Evolutionary conservation across 1,140 invertebrate genomes (phyloP).

Genomic region (Tribolium castaneum): DNA sequence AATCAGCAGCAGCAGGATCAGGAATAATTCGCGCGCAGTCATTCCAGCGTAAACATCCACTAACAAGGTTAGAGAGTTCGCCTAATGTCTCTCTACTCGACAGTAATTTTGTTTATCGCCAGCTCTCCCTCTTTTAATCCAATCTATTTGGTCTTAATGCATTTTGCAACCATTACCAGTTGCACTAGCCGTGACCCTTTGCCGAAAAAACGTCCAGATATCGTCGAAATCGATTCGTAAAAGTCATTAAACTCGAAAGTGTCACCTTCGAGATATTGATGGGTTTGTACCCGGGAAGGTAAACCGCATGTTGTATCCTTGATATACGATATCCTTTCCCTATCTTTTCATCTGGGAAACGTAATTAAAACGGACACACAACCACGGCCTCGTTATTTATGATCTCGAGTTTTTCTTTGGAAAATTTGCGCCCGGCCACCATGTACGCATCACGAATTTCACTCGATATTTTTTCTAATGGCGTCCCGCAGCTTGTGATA

Average conservation of each 20-base stretch:
- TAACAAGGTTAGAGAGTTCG: slow-evolving; percentile 51
- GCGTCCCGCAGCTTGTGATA: slow-evolving; percentile 28
- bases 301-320: slow-evolving; percentile 37
- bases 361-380: slow-evolving; percentile 59
- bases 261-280: slow-evolving; percentile 12
- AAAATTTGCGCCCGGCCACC: background rate
- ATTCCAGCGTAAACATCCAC: slow-evolving; percentile 20
- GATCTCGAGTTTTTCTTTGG: slow-evolving; percentile 52
- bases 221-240: background rate
- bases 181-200: slow-evolving; percentile 28
- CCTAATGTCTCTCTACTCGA: slow-evolving; percentile 54
- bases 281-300: slow-evolving; percentile 6
- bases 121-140: slow-evolving; percentile 51
- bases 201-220: background rate
- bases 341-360: slow-evolving; percentile 58
- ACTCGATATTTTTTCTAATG: slow-evolving; percentile 8
- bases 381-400: slow-evolving; percentile 57
- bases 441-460: slow-evolving; percentile 1
- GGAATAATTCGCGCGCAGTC: slow-evolving; percentile 13
- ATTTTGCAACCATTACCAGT: slow-evolving; percentile 45
- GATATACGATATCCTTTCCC: slow-evolving; percentile 48
- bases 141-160: slow-evolving; percentile 50
- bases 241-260: background rate
- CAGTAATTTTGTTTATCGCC: slow-evolving; percentile 56
- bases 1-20: slow-evolving; percentile 27